Percentiles rank a stretch among this genome's conserved stretches.
These are phyloP conservation scores for Falco peregrinus DNA, from an alignment of 2,797 vertebrate genomes.

Conservation along the genomic window DNA sequence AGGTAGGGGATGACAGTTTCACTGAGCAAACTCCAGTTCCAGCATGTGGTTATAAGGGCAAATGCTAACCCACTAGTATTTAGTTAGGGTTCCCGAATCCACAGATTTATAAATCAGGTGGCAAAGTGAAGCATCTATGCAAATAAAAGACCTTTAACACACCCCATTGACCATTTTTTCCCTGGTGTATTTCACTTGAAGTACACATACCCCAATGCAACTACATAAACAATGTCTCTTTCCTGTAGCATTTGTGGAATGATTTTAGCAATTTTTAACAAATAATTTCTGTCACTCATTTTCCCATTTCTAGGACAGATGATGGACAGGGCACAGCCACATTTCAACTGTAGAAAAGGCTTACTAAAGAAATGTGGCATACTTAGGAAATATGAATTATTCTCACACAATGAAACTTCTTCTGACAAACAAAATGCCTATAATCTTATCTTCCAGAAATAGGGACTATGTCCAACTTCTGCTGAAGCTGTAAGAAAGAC, in stretches of 20 bases:
- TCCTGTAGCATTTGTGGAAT: neutral
- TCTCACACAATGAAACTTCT: neutral
- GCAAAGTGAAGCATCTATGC: neutral
- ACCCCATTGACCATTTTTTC: neutral
- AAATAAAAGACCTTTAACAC: conserved; percentile 17
- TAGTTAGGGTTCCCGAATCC: neutral
- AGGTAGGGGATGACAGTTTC: neutral
- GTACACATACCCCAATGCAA: neutral
- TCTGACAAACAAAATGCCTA: neutral
- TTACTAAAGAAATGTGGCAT: neutral
- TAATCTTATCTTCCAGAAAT: neutral
- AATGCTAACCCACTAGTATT: neutral
- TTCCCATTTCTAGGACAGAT: neutral
- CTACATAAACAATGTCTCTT: neutral
- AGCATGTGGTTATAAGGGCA: neutral
- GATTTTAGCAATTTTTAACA: conserved; percentile 13
- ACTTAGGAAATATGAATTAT: neutral
- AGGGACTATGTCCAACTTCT: neutral
- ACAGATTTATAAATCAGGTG: conserved; percentile 9
- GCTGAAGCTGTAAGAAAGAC: neutral
- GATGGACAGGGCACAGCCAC: conserved; percentile 1
- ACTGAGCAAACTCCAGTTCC: neutral
- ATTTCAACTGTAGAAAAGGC: neutral
- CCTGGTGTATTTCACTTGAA: neutral
- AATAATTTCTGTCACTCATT: conserved; percentile 24